Percentiles rank a stretch among this genome's conserved stretches.
These are phyloP conservation scores for Sibirionetta formosa DNA, from an alignment of 2,797 vertebrate species.

Conservation along the genomic window DNA sequence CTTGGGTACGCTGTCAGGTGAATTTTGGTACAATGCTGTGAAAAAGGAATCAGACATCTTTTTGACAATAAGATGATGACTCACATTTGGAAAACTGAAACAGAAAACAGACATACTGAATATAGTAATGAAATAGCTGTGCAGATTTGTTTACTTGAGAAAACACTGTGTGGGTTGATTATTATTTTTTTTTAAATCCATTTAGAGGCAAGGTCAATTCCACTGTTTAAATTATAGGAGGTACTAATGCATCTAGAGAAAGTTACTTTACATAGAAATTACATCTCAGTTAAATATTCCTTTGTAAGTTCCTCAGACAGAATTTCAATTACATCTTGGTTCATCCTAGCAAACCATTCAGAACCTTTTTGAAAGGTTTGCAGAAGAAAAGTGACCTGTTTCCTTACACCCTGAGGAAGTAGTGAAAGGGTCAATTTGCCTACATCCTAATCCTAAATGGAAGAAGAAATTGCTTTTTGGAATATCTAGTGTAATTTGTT, in stretches of 20 bases:
- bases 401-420: not conserved
- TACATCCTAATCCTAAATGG: slow-evolving; percentile 71
- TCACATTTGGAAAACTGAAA: not conserved
- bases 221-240: slow-evolving; percentile 11
- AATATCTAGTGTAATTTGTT: slow-evolving; percentile 70
- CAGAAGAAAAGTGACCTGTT: slow-evolving; percentile 30
- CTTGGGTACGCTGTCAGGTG: not conserved
- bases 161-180: not conserved
- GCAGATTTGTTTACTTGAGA: slow-evolving; percentile 29
- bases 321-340: slow-evolving; percentile 65
- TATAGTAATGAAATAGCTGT: not conserved
- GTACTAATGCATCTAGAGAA: not conserved
- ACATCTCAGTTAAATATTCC: slow-evolving; percentile 20
- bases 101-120: not conserved
- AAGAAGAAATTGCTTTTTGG: slow-evolving; percentile 75
- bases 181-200: not conserved
- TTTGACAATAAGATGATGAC: not conserved
- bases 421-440: slow-evolving; percentile 71
- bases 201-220: not conserved
- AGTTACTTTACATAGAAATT: slow-evolving; percentile 62
- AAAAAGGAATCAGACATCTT: not conserved
- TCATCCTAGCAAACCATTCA: slow-evolving; percentile 25
- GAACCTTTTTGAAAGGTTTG: slow-evolving; percentile 39
- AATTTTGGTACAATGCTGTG: slow-evolving; percentile 2
- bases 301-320: slow-evolving; percentile 31